phyloP scores from a whole-genome alignment of 2,113 vertebrate species.

The Myanophis thanlyinensis region DNA sequence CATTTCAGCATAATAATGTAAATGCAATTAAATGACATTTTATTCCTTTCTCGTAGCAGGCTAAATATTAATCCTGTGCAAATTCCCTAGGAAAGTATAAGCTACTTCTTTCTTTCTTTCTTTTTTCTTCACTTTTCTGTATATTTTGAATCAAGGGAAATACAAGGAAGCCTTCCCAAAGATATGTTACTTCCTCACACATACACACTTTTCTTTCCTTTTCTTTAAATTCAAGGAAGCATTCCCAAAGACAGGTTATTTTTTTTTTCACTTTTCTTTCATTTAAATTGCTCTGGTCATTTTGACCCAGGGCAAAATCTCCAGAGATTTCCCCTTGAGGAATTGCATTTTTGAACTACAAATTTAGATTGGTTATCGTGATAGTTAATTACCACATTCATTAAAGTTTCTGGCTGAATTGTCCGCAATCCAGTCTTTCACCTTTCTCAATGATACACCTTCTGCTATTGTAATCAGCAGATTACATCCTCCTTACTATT shows the following conservation, averaged over 20 bases:
- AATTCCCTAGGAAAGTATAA: neutral
- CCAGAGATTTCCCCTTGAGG: neutral
- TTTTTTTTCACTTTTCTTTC: too few species aligned
- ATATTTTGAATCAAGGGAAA: neutral
- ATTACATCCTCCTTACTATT: neutral
- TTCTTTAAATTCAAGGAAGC: too few species aligned
- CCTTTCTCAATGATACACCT: neutral
- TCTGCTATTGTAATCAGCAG: neutral
- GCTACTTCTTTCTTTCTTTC: neutral
- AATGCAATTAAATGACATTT: neutral
- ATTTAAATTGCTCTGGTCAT: neutral
- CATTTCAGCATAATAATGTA: neutral
- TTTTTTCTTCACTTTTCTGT: neutral
- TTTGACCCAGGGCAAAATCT: neutral
- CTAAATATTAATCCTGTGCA: neutral
- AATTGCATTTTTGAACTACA: neutral
- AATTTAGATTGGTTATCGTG: neutral
- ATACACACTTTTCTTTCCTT: too few species aligned
- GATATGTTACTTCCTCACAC: neutral
- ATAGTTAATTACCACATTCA: neutral
- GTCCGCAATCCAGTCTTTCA: neutral
- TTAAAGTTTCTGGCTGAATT: neutral
- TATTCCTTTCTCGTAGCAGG: neutral
- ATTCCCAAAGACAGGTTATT: too few species aligned
- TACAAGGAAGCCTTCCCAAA: neutral